Evolutionary conservation across 2,797 vertebrate genomes (phyloP).

Genomic region (Chiloscyllium punctatum): DNA sequence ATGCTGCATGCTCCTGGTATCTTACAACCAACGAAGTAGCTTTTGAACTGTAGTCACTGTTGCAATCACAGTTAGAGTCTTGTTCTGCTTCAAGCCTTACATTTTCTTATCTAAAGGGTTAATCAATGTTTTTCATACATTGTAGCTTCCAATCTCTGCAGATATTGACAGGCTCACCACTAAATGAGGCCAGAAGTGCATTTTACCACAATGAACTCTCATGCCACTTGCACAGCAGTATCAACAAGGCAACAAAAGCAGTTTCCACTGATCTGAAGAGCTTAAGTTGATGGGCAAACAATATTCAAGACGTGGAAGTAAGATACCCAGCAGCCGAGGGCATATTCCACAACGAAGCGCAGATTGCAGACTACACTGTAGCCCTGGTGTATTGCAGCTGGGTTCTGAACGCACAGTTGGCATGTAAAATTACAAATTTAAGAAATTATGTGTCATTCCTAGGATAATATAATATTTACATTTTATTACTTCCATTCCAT

Average conservation of each 20-base stretch:
- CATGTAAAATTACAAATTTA: constrained; percentile 13
- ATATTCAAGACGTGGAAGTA: neutral
- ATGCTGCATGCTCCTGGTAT: neutral
- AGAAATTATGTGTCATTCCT: neutral
- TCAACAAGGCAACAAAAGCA: neutral
- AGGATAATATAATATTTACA: neutral
- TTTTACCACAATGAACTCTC: neutral
- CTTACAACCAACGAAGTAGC: neutral
- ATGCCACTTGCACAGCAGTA: neutral
- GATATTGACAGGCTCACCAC: neutral
- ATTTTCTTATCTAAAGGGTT: neutral
- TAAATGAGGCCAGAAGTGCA: neutral
- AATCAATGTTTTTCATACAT: neutral
- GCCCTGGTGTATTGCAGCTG: neutral
- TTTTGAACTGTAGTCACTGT: neutral
- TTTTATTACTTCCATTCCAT: neutral
- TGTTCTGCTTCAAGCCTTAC: neutral
- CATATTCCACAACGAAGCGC: neutral
- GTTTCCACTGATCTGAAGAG: neutral
- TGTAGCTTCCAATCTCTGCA: neutral
- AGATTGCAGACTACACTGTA: neutral
- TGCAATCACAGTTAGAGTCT: neutral
- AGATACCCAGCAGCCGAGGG: neutral
- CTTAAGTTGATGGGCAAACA: neutral
- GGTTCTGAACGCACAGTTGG: neutral